Percentiles rank a stretch among this genome's conserved stretches.
Evolutionary conservation across 2,797 vertebrate species (phyloP).

Genomic region (Ceryle rudis): DNA sequence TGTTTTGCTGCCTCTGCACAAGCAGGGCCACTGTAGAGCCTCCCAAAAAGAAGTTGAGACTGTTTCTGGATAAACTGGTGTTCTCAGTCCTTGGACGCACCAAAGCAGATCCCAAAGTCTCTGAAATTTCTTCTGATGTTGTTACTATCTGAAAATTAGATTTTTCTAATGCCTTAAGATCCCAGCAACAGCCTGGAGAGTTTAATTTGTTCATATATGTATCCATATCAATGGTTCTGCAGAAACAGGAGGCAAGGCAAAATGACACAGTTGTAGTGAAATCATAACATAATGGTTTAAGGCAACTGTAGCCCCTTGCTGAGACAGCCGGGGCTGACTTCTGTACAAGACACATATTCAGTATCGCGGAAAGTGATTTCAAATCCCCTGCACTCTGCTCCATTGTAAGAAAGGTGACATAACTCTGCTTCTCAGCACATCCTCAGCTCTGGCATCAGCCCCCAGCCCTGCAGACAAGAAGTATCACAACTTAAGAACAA

Average conservation of each 20-base stretch:
- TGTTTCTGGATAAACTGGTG: not conserved
- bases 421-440: not conserved
- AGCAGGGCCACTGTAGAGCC: not conserved
- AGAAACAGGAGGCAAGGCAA: too few relatives aligned
- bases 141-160: too few relatives aligned
- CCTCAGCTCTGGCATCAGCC: not conserved
- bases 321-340: not conserved
- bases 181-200: too few relatives aligned
- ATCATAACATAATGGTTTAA: too few relatives aligned
- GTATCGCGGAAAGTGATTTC: not conserved
- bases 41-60: not conserved
- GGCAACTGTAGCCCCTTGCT: too few relatives aligned
- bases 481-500: not conserved
- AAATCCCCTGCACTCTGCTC: not conserved
- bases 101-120: not conserved
- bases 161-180: too few relatives aligned
- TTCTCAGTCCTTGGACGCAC: not conserved
- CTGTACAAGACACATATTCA: not conserved
- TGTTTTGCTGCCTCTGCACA: not conserved
- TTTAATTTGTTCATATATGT: too few relatives aligned
- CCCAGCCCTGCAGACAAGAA: not conserved
- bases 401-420: not conserved
- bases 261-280: too few relatives aligned
- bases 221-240: too few relatives aligned
- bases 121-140: not conserved